These are phyloP conservation scores for Pachyseris speciosa DNA, from an alignment of 64 coral and sea anemone genomes.

Conservation along the genomic window DNA sequence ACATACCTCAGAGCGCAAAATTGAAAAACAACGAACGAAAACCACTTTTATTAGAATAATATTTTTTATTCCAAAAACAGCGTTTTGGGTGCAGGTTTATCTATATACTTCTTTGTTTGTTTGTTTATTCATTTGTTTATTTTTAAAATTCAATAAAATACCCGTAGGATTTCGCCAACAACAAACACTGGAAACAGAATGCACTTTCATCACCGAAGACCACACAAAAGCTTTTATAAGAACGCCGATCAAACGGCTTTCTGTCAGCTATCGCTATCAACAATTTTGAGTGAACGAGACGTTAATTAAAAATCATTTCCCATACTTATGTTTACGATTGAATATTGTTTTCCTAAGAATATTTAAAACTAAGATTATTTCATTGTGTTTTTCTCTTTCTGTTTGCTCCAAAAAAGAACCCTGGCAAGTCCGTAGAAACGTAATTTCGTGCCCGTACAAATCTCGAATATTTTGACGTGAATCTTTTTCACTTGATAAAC, in stretches of 20 bases:
- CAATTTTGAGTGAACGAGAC: not conserved
- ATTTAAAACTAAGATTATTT: not conserved
- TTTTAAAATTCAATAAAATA: no score
- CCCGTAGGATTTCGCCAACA: no score
- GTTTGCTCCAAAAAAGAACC: not conserved
- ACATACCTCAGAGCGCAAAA: no score
- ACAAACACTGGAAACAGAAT: no score
- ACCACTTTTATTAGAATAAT: no score
- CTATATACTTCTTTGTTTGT: no score
- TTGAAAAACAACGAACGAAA: no score
- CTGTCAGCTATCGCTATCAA: not conserved
- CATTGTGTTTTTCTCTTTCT: not conserved
- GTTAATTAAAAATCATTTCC: constrained; percentile 29
- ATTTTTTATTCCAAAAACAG: no score
- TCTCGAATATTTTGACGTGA: not conserved
- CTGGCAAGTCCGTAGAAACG: not conserved
- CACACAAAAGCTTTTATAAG: not conserved
- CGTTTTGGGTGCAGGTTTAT: no score
- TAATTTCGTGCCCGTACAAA: not conserved
- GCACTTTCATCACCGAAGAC: no score
- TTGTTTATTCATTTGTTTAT: no score
- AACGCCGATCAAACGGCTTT: not conserved
- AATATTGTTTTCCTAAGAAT: not conserved
- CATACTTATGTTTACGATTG: not conserved
- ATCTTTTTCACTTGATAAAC: not conserved